Evolutionary conservation across 2,888 invertebrate genomes (phyloP).

Genomic region (Torymus tubicola): DNA sequence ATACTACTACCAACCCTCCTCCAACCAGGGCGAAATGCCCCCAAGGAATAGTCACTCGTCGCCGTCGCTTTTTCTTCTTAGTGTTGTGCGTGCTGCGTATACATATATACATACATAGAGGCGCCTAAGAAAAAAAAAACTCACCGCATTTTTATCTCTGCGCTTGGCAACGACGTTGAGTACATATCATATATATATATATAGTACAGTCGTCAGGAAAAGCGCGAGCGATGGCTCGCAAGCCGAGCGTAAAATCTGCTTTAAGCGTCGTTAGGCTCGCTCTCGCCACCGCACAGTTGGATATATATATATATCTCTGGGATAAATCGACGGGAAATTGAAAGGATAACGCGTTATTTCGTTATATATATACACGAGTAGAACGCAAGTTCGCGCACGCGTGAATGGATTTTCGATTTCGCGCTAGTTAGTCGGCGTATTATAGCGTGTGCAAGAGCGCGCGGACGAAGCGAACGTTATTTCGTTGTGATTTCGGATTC

Average conservation of each 20-base stretch:
- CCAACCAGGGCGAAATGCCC: not conserved
- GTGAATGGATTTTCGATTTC: conserved; percentile 47
- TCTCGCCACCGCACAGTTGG: conserved; percentile 57
- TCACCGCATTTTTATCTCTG: conserved; percentile 29
- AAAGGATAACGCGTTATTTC: conserved; percentile 62
- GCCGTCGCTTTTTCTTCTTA: too few relatives aligned
- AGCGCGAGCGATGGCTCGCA: conserved; percentile 45
- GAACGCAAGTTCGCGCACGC: conserved; percentile 4
- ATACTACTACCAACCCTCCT: too few relatives aligned
- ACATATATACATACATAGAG: not conserved
- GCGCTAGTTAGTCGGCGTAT: conserved; percentile 26
- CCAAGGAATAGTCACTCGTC: too few relatives aligned
- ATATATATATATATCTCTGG: conserved; percentile 59
- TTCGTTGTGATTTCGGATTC: too few relatives aligned
- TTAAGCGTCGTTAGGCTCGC: conserved; percentile 61
- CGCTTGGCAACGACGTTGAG: not conserved
- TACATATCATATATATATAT: too few relatives aligned
- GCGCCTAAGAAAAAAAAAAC: not conserved
- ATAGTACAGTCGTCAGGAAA: conserved; percentile 31
- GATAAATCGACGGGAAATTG: conserved; percentile 65
- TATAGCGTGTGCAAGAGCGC: not conserved
- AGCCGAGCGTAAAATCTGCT: conserved; percentile 69
- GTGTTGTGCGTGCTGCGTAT: too few relatives aligned
- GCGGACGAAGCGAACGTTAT: not conserved
- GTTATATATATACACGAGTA: conserved; percentile 1